Evolutionary conservation across 1,140 invertebrate species (phyloP), one percentile per base, ranked within the genome.

Genomic region (Eulimnadia texana): DNA sequence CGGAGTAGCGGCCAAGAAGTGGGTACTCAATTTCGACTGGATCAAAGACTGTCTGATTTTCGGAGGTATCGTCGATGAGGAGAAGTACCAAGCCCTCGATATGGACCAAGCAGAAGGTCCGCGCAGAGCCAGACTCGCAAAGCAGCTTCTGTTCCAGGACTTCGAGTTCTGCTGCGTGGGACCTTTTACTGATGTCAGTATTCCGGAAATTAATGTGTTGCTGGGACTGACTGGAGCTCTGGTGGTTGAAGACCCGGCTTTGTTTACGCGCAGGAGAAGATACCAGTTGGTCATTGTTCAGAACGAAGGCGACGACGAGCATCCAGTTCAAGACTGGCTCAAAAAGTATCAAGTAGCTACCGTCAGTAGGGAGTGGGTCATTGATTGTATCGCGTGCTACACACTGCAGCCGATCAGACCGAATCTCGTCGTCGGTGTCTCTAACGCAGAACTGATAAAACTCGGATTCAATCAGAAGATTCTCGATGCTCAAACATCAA

Each of bases 301-400:
- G 13, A 57, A 23, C 2, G 55, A 57, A 0, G 55, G 29, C 13
- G 28, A 33, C 19, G 24, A 29, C 55, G 9, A 57, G 28, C 55
- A 33, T 42, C 27, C n/a, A 10, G 55, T 33, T 1, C 24, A 3
- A 20, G 20, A 29, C 11, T 57, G 55, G 55, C 33, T 57, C 55
- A 20, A 33, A 1, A 16, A 33, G 6, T 27, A 19, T 27, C 10
- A 57, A 33, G 28, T 33, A n/a, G 13, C 29, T 10, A 33, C 27
- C 55, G 55, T 57, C 29, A 28, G 24, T n/a, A 27, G 55, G 16
- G 55, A 57, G 33, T 57, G 55, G 55, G 55, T 57, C n/a, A 13
- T 57, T 13, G 55, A 57, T 33, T 57, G 55, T n/a, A 19, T 57
- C 27, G 53, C 53, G 3, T n/a, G 24, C 25, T 55, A 55, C 22